Base-by-base conservation (phyloP, 2,888 invertebrate species). In the Pammene aurita region DNA sequence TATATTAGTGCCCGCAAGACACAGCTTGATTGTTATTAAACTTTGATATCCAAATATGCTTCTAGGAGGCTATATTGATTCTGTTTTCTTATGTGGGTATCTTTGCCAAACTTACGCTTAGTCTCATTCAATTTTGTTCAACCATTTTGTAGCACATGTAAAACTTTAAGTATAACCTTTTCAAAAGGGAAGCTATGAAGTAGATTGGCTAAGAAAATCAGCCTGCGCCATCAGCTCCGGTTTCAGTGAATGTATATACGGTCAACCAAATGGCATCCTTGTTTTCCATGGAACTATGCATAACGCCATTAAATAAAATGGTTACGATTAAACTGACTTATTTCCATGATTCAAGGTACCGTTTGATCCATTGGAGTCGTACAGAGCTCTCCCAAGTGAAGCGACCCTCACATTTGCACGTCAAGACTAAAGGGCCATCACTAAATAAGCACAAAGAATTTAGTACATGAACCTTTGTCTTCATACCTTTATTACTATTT, bases 321-420 rank as follows among this genome's bases (percentile, higher is more conserved):
- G 10, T 26, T 13, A 14, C 14, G 14, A 14, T 46, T 14, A 26
- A 34, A 54, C 13, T n/a, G 9, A 34, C 34, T 13, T 13, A 9
- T 11, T 35, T n/a, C 34, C 54, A 54, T 35, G 34, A 34, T 34
- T 1, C 34, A 54, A 34, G n/a, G 34, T 34, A 34, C 52, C 34
- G 34, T 34, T 54, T 54, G n/a, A 34, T 54, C 34, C 44, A n/a
- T 35, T 44, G 58, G 58, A 41, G 52, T 58, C 58, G 41, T 18
- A 44, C 50, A 38, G 35, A 46, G 34, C 58, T 50, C 60, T 52
- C 58, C 67, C 5, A 57, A 34, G 14, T 34, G 48, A 62, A 38
- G 52, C 50, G 5, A 50, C 50, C 48, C 61, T n/a, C 35, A 44
- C 35, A 62, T 48, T 55, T 14, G 50, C 42, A 67, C 50, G 50